Evolutionary conservation across 2,113 vertebrate genomes (phyloP).

Genomic region (Haemorhous mexicanus): DNA sequence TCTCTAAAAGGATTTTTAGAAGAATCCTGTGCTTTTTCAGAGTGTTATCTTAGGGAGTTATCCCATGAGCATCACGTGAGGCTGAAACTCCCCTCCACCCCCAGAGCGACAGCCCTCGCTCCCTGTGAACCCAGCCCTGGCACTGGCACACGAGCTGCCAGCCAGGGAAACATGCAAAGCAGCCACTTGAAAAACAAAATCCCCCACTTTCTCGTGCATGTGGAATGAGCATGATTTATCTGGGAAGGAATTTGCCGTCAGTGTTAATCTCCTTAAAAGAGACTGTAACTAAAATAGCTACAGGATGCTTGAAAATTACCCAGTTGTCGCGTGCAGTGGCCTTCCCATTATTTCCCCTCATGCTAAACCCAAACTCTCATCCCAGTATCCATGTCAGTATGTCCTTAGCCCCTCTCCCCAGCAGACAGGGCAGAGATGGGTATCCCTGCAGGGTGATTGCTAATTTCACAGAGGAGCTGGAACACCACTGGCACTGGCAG

Average conservation of each 20-base stretch:
- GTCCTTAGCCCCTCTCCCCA: not conserved
- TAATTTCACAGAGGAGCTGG: not conserved
- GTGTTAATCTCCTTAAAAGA: slow-evolving; percentile 58
- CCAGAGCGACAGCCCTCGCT: accelerated
- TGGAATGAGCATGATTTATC: slow-evolving; percentile 63
- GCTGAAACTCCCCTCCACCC: not conserved
- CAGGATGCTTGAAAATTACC: not conserved
- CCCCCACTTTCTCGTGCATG: slow-evolving; percentile 44
- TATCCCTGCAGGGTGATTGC: not conserved
- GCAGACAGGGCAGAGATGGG: not conserved
- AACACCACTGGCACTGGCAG: not conserved
- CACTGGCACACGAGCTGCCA: not conserved
- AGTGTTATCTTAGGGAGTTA: not conserved
- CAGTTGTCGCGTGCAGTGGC: not conserved
- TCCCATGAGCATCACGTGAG: not conserved
- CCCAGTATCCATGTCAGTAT: not conserved
- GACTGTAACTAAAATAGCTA: slow-evolving; percentile 47
- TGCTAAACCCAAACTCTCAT: not conserved
- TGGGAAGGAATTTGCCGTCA: slow-evolving; percentile 60
- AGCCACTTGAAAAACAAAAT: slow-evolving; percentile 61
- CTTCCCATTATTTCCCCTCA: not conserved
- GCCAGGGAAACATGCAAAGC: slow-evolving; percentile 43
- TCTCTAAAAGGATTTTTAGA: not conserved
- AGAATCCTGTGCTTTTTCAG: not conserved
- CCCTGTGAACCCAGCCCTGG: not conserved